Conservation (phyloP, 2,797 vertebrate species). For the Crocodylus rhombifer region DNA sequence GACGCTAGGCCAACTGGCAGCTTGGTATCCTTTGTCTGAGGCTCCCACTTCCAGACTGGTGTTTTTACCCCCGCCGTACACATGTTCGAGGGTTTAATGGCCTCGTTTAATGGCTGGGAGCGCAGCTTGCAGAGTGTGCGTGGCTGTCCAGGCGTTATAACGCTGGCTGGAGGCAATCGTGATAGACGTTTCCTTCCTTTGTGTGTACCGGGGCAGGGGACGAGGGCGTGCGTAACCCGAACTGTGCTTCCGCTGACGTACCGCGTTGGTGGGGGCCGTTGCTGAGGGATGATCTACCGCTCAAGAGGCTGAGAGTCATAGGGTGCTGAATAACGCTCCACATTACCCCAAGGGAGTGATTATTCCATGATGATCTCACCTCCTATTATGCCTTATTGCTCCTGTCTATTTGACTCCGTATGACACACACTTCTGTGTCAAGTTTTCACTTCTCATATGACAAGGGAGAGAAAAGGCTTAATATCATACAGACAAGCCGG, state of each 20-base stretch:
- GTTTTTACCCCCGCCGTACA: not conserved
- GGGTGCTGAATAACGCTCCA: not conserved
- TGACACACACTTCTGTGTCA: constrained; percentile 69
- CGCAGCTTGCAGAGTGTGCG: fast-evolving
- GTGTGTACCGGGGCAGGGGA: fast-evolving
- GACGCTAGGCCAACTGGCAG: not conserved
- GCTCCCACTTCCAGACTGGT: not conserved
- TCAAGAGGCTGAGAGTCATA: not conserved
- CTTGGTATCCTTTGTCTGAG: fast-evolving
- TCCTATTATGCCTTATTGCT: constrained; percentile 76
- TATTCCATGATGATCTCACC: constrained; percentile 63
- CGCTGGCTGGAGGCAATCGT: fast-evolving
- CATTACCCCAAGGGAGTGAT: constrained; percentile 30
- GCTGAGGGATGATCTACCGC: not conserved
- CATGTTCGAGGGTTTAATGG: not conserved
- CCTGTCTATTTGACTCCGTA: constrained; percentile 60
- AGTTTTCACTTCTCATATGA: constrained; percentile 68
- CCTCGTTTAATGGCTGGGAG: fast-evolving
- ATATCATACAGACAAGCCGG: constrained; percentile 65
- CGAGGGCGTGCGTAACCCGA: not conserved
- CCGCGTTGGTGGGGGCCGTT: not conserved
- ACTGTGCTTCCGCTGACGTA: not conserved
- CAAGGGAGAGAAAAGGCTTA: constrained; percentile 58
- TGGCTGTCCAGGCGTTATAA: too few relatives aligned
- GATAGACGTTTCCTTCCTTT: not conserved